Evolutionary conservation across 2,113 vertebrate species (phyloP).

Genomic region (Chunga burmeisteri): DNA sequence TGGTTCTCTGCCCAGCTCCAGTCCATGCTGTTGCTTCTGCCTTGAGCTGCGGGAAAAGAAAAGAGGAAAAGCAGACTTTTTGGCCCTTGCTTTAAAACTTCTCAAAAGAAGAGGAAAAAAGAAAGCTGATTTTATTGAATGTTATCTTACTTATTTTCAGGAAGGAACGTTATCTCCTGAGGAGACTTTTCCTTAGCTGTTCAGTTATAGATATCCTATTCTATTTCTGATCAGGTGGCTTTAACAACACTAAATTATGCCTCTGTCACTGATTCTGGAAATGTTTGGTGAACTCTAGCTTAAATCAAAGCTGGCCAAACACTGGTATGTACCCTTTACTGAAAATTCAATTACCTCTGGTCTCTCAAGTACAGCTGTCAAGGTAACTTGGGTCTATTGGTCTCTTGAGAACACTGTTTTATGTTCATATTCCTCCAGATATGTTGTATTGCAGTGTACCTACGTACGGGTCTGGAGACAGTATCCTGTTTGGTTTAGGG

Average conservation of each 20-base stretch:
- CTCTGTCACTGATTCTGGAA: neutral
- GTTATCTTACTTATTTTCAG: neutral
- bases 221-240: neutral
- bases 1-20: neutral
- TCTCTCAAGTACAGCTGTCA: neutral
- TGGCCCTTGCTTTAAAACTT: neutral
- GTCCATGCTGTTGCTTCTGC: neutral
- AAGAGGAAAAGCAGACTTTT: neutral
- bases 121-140: neutral
- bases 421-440: neutral
- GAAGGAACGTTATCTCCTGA: neutral
- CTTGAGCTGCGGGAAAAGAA: neutral
- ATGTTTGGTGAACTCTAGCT: neutral
- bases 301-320: neutral
- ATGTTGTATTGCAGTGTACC: fast-evolving
- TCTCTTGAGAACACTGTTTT: neutral
- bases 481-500: neutral
- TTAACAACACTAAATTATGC: neutral
- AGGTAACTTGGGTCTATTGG: neutral
- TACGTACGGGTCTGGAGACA: neutral
- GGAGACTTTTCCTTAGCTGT: neutral
- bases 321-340: neutral
- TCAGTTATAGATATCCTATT: neutral
- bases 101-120: neutral
- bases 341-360: neutral